phyloP scores from a whole-genome alignment of 2,797 vertebrate species.

The Gymnocypris eckloni region DNA sequence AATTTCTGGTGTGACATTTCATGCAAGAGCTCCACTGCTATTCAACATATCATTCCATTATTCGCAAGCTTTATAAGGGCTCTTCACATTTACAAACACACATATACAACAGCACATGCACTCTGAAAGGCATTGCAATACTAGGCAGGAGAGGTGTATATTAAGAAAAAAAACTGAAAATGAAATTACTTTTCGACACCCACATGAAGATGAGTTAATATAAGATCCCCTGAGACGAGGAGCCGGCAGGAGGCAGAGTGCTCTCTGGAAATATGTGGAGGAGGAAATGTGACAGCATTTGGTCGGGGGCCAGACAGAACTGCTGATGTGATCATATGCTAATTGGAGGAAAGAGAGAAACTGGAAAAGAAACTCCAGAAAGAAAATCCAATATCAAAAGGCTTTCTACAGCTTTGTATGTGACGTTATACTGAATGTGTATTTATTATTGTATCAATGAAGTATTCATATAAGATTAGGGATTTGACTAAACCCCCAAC shows the following conservation, averaged over 20 bases:
- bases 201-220: slow-evolving; percentile 15
- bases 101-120: background rate
- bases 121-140: background rate
- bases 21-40: background rate
- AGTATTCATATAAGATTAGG: background rate
- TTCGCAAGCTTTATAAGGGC: background rate
- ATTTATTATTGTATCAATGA: background rate
- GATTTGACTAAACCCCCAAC: background rate
- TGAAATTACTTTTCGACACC: slow-evolving; percentile 22
- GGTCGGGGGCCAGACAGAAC: slow-evolving; percentile 19
- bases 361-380: slow-evolving; percentile 3
- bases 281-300: slow-evolving; percentile 19
- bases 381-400: background rate
- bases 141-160: background rate
- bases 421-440: background rate
- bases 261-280: slow-evolving; percentile 19
- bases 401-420: background rate
- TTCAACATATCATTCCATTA: background rate
- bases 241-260: slow-evolving; percentile 17
- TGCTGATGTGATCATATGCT: slow-evolving; percentile 56
- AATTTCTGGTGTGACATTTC: background rate
- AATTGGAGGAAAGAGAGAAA: slow-evolving; percentile 37
- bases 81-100: slow-evolving; percentile 13
- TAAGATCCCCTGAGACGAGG: slow-evolving; percentile 17
- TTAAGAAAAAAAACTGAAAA: background rate